Conservation (phyloP, 2,888 invertebrate species). For the Tiliacea aurago region DNA sequence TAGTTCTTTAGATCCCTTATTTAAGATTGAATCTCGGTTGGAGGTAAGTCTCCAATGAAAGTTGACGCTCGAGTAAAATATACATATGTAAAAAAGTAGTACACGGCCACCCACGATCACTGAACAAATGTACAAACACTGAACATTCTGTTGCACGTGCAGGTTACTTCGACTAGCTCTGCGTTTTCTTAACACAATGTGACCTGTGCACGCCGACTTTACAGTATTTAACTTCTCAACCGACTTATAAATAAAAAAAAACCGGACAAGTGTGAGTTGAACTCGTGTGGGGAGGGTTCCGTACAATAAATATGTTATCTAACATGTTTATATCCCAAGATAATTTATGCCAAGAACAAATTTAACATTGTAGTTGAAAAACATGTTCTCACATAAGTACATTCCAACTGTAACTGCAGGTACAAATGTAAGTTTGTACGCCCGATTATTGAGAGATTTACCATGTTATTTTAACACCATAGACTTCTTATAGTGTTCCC, state of each 20-base stretch:
- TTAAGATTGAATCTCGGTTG: constrained; percentile 82
- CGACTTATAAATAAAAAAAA: background rate
- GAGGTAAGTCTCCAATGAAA: constrained; percentile 73
- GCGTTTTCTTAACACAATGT: constrained; percentile 68
- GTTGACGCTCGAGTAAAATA: constrained; percentile 82
- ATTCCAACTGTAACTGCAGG: too few relatives aligned
- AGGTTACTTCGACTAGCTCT: constrained; percentile 59
- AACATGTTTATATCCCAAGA: too few relatives aligned
- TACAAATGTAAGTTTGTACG: too few relatives aligned
- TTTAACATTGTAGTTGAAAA: too few relatives aligned
- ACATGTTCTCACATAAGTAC: too few relatives aligned
- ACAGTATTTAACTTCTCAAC: constrained; percentile 44
- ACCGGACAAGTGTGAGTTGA: too few relatives aligned
- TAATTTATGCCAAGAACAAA: too few relatives aligned
- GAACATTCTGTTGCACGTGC: constrained; percentile 70
- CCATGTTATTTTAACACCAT: too few relatives aligned
- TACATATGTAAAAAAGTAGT: constrained; percentile 85
- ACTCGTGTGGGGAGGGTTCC: too few relatives aligned
- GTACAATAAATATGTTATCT: too few relatives aligned
- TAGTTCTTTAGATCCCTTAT: constrained; percentile 70
- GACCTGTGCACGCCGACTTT: constrained; percentile 54
- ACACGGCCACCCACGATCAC: constrained; percentile 86
- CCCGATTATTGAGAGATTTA: too few relatives aligned
- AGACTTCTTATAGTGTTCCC: too few relatives aligned
- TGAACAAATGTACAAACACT: constrained; percentile 68